Evolutionary conservation across 53 echinoderm and acorn worm genomes (phyloP).

Genomic region (Patiria pectinifera): DNA sequence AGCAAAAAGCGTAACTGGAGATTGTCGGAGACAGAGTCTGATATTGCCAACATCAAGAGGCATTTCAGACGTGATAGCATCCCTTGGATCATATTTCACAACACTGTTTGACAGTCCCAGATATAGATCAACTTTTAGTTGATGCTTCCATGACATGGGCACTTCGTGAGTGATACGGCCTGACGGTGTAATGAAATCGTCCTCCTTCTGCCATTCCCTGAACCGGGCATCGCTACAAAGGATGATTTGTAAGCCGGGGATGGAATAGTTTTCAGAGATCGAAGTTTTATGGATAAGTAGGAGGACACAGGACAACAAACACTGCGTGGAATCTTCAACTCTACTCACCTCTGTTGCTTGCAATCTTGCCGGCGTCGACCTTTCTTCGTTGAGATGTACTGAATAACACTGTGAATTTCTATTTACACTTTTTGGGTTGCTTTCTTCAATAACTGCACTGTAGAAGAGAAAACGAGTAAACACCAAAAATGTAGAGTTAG

Average conservation of each 20-base stretch:
- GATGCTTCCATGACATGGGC: not conserved
- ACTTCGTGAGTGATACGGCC: not conserved
- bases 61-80: constrained; percentile 28
- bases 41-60: not conserved
- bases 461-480: constrained; percentile 11
- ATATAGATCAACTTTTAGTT: constrained; percentile 38
- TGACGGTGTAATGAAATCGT: constrained; percentile 6
- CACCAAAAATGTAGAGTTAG: not conserved
- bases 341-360: constrained; percentile 87
- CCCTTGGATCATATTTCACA: constrained; percentile 50
- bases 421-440: constrained; percentile 71
- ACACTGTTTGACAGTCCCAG: constrained; percentile 50
- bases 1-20: not conserved
- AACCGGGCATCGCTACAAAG: not conserved
- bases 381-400: constrained; percentile 67
- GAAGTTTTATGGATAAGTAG: constrained; percentile 1
- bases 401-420: constrained; percentile 75
- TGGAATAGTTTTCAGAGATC: constrained; percentile 21
- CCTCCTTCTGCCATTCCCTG: not conserved
- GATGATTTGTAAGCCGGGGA: constrained; percentile 5
- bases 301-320: constrained; percentile 26
- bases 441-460: constrained; percentile 77
- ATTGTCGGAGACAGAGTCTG: not conserved
- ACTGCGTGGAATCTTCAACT: not conserved
- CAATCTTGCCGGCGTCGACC: constrained; percentile 71